Evolutionary conservation across 2,113 vertebrate species (phyloP), one percentile per base, ranked within the genome.

Genomic region (Antennarius striatus): DNA sequence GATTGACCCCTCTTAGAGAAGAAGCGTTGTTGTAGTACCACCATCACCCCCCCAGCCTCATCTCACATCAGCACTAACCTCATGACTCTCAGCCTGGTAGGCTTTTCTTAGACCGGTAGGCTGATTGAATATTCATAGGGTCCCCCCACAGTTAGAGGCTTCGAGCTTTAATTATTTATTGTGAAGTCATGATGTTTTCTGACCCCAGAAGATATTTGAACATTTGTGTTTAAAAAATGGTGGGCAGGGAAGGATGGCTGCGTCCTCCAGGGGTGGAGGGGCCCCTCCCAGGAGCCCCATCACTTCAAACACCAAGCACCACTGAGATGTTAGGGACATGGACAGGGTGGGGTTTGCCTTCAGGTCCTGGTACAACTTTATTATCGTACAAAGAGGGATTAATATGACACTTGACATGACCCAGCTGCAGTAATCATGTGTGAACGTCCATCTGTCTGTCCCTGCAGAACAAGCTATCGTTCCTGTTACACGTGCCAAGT

Each of bases 101-200:
- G 86, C 77, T 79, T 85, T 90, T 85, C 78, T 81, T 71, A 78
- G 66, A 71, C 74, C 83, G 62, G 22, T 39, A 67, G 62, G 49
- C 84, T 86, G 81, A 80, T 86, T 89, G 85, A 77, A 87, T 89
- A 89, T 91, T 91, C 82, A 88, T 85, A 53, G 54, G 40, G 59
- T 68, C 67, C 64, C 45, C 73, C 40, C 29, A 52, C 56, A 56
- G 77, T 50, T 3, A 36, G 71, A 63, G 47, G 75, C 63, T 48
- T 66, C 63, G 40, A 47, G 42, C 60, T 71, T 85, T 10, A 73
- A 80, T 83, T 73, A 76, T 81, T 84, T 54, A 76, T 48, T 36
- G 29, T 53, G 14, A 43, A 46, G 46, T 67, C 80, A 65, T 65
- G 70, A 29, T 36, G 32, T 36, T 36, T 29, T 61, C 6, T 43